Base-by-base conservation (phyloP, 2,113 vertebrate species). In the Zosterops hypoxanthus region DNA sequence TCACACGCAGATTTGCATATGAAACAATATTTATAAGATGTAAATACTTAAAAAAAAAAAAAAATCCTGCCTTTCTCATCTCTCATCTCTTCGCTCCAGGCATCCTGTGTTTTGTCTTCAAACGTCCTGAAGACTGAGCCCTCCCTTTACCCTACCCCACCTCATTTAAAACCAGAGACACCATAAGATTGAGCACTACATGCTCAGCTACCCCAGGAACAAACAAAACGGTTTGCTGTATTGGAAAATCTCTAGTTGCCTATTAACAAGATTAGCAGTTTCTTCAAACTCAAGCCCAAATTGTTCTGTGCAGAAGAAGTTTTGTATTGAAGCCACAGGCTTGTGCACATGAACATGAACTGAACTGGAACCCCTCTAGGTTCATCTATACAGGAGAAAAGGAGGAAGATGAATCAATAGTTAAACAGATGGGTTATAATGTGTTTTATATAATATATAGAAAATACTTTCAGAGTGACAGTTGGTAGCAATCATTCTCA, bases 391-490 rank as follows among this genome's bases (percentile, higher is more conserved):
- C 56, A 68, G 9, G 1, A 87, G 80, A 93, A 72, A 91, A 77
- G 34, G 56, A 56, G 85, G 89, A 82, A 94, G 82, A 91, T 68
- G 18, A 90, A 97, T 95, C 47, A 9, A 94, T 95, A 92, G 71
- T 83, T 79, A 91, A 94, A 94, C 9, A 36, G 94, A 96, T 85
- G 85, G 90, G 83, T 82, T 91, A 68, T 92, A 90, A 90, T 88
- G 59, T 82, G 60, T 49, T 97, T 95, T 85, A 88, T 94, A 91
- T 90, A 90, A 95, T 92, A 93, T 92, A 91, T 95, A 90, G 85
- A 87, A 94, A 95, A 82, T 79, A 63, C 47, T 91, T 65, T 84
- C 65, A 55, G 80, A 90, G 82, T 46, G 56, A 91, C 94, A 87
- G 89, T 93, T 26, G 0, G 86, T 82, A 90, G 94, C 86, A 79